Conservation (phyloP, 2,797 vertebrate species). For the Monodelphis domestica region DNA sequence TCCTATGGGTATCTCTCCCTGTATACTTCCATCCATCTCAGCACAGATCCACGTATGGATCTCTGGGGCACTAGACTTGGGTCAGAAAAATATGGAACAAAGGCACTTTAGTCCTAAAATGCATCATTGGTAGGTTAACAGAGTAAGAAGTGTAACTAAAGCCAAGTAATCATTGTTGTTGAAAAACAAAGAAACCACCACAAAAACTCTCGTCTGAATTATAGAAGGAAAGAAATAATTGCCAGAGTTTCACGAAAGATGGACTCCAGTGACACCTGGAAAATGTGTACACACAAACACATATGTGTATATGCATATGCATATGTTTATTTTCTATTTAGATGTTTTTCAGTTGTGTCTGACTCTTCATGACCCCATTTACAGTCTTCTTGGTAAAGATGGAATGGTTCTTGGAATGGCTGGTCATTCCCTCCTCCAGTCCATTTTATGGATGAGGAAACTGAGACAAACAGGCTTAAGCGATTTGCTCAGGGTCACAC, state of each 20-base stretch:
- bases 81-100: neutral
- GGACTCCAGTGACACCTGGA: neutral
- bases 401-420: too few species aligned
- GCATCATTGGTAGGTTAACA: neutral
- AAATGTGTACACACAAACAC: neutral
- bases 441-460: too few species aligned
- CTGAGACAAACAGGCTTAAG: too few species aligned
- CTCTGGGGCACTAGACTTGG: neutral
- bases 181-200: neutral
- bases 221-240: neutral
- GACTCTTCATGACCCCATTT: too few species aligned
- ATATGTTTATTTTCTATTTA: too few species aligned
- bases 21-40: neutral
- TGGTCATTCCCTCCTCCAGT: too few species aligned
- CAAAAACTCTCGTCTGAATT: neutral
- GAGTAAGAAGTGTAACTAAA: neutral
- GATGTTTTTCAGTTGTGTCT: too few species aligned
- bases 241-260: neutral
- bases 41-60: neutral
- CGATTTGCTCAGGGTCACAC: too few species aligned
- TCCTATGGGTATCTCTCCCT: neutral
- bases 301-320: neutral
- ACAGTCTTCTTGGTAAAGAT: too few species aligned
- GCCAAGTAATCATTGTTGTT: neutral
- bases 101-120: neutral